Percentiles rank a stretch among this genome's conserved stretches.
phyloP scores from a whole-genome alignment of 2,888 invertebrate genomes.

The Eueremaeus valkanovi region DNA sequence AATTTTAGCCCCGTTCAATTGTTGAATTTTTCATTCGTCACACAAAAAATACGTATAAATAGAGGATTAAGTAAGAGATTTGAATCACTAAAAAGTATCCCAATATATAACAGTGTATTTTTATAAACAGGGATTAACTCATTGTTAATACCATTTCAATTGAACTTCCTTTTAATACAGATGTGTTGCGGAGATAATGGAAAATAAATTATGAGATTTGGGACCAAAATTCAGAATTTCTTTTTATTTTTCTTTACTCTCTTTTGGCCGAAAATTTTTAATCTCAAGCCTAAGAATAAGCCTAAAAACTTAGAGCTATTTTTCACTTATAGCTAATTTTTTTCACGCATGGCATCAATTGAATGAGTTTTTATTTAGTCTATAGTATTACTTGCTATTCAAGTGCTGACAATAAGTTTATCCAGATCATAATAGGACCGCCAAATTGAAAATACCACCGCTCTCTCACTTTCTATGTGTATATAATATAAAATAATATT shows the following conservation, averaged over 20 bases:
- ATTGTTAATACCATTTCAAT: slow-evolving; percentile 21
- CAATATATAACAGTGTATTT: background rate
- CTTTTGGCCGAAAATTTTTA: background rate
- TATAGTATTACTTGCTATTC: background rate
- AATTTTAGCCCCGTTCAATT: background rate
- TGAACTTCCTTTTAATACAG: slow-evolving; percentile 29
- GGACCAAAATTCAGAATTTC: slow-evolving; percentile 2
- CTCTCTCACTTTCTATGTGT: background rate
- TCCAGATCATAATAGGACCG: background rate
- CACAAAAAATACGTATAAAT: background rate
- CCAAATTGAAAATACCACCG: slow-evolving; percentile 25
- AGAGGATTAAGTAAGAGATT: background rate
- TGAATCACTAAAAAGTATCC: background rate
- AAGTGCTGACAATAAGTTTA: background rate
- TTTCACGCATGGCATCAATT: slow-evolving; percentile 5
- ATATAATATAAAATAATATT: background rate
- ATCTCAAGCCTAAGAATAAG: background rate
- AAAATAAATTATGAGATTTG: slow-evolving; percentile 30
- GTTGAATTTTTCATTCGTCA: background rate
- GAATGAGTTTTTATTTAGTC: background rate
- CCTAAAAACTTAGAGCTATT: background rate
- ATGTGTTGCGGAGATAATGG: slow-evolving; percentile 28
- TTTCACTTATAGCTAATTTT: slow-evolving; percentile 19
- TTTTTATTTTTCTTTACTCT: background rate
- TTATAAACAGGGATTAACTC: slow-evolving; percentile 1